phyloP scores from a whole-genome alignment of 2,113 vertebrate species.

The Haemorhous mexicanus region DNA sequence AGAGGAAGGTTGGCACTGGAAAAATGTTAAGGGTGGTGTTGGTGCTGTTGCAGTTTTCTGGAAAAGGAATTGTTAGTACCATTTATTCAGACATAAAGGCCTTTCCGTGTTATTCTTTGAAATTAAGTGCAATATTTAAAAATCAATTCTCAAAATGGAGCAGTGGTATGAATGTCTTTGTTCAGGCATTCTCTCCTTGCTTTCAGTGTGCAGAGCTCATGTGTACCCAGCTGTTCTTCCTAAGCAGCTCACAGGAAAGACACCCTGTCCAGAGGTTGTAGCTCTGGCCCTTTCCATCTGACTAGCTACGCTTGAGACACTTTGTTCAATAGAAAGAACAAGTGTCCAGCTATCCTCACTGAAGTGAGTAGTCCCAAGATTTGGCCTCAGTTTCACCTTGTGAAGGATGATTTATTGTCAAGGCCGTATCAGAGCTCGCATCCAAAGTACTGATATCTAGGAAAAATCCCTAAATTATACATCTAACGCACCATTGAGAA shows the following conservation, averaged over 20 bases:
- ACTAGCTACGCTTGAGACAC: not conserved
- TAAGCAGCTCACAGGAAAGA: accelerated
- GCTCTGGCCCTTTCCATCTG: not conserved
- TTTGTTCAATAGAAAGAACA: not conserved
- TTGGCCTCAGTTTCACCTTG: not conserved
- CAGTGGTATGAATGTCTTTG: not conserved
- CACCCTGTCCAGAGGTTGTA: accelerated
- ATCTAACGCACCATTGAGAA: not conserved
- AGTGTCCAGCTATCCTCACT: not conserved
- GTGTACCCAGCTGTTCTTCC: not conserved
- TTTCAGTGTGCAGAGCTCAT: not conserved
- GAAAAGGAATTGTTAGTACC: not conserved
- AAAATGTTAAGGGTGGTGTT: not conserved
- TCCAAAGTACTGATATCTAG: not conserved
- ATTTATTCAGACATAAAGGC: not conserved
- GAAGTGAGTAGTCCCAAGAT: not conserved
- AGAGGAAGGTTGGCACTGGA: not conserved
- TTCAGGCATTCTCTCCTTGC: not conserved
- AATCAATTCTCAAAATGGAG: not conserved
- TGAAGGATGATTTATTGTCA: not conserved
- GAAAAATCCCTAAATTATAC: not conserved
- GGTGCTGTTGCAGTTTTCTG: not conserved
- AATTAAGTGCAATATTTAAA: not conserved
- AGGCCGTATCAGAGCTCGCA: not conserved
- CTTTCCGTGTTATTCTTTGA: not conserved